A percentile compares a stretch with the other conserved stretches of the same genome.
These are phyloP conservation scores for Euproctis similis DNA, from an alignment of 2,888 invertebrate genomes.

Conservation along the genomic window DNA sequence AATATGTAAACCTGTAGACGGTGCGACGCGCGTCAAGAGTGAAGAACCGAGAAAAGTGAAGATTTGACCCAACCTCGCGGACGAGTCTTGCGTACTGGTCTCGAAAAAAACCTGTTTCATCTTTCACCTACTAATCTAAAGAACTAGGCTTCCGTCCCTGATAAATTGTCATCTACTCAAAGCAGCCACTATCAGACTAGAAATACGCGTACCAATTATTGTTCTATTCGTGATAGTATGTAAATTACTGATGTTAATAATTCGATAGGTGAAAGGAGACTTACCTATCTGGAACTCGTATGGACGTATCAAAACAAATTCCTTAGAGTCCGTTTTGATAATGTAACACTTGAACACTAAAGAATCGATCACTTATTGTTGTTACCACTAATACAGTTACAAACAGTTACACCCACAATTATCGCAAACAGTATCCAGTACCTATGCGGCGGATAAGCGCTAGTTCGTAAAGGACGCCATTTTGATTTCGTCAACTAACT, in stretches of 20 bases:
- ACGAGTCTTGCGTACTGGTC: conserved; percentile 32
- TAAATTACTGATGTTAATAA: conserved; percentile 44
- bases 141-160: conserved; percentile 45
- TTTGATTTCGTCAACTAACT: conserved; percentile 74
- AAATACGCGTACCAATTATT: conserved; percentile 11
- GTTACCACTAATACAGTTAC: conserved; percentile 48
- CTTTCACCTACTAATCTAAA: conserved; percentile 63
- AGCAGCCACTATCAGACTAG: conserved; percentile 13
- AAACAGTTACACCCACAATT: conserved; percentile 45
- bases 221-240: conserved; percentile 27
- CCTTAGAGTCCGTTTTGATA: conserved; percentile 28
- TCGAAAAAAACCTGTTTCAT: conserved; percentile 52
- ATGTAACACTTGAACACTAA: conserved; percentile 43
- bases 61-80: conserved; percentile 44
- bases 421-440: conserved; percentile 42
- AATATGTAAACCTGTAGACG: conserved; percentile 24
- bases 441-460: conserved; percentile 65
- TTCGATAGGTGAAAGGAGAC: conserved; percentile 70
- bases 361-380: conserved; percentile 52
- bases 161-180: conserved; percentile 25
- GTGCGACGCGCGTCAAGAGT: conserved; percentile 33
- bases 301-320: conserved; percentile 30
- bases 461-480: conserved; percentile 71
- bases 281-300: conserved; percentile 46
- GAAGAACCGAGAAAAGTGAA: conserved; percentile 47